Conservation (phyloP, 1,140 invertebrate genomes). For the Drosophila carrolli region DNA sequence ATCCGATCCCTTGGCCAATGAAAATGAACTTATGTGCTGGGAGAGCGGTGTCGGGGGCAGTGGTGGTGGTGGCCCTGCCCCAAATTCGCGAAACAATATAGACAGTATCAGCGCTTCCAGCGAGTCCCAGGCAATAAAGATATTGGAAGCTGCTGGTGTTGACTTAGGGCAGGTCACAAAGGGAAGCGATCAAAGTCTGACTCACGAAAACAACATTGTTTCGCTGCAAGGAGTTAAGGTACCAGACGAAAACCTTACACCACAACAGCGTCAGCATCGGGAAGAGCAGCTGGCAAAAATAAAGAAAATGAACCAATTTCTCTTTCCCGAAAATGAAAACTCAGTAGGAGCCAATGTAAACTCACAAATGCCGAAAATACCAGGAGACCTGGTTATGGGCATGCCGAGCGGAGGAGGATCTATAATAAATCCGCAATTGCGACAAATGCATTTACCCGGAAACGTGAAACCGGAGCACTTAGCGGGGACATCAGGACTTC, state of each 20-base stretch:
- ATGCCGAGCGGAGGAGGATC: conserved; percentile 24
- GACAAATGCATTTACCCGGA: conserved; percentile 43
- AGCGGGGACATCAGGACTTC: conserved; percentile 6
- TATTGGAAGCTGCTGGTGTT: conserved; percentile 64
- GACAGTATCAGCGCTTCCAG: conserved; percentile 21
- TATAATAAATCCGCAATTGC: conserved; percentile 52
- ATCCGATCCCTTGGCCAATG: conserved; percentile 59
- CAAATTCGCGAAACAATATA: conserved; percentile 35
- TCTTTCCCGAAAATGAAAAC: conserved; percentile 91
- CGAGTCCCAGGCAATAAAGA: conserved; percentile 60
- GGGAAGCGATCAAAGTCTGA: conserved; percentile 37
- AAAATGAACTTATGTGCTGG: conserved; percentile 78
- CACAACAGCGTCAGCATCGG: conserved; percentile 96
- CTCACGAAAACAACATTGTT: conserved; percentile 84
- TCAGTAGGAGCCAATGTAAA: conserved; percentile 7
- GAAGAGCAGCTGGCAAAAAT: conserved; percentile 96
- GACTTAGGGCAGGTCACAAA: conserved; percentile 53
- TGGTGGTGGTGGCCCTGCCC: not conserved
- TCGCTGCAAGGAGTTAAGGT: conserved; percentile 93
- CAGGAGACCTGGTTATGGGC: conserved; percentile 53
- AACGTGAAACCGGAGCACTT: conserved; percentile 48
- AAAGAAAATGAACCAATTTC: conserved; percentile 95
- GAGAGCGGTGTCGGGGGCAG: conserved; percentile 40
- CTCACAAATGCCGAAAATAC: conserved; percentile 32
- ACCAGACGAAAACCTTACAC: conserved; percentile 98